Evolutionary conservation across 2,888 invertebrate genomes (phyloP).

Genomic region (Drosophila paucipuncta): DNA sequence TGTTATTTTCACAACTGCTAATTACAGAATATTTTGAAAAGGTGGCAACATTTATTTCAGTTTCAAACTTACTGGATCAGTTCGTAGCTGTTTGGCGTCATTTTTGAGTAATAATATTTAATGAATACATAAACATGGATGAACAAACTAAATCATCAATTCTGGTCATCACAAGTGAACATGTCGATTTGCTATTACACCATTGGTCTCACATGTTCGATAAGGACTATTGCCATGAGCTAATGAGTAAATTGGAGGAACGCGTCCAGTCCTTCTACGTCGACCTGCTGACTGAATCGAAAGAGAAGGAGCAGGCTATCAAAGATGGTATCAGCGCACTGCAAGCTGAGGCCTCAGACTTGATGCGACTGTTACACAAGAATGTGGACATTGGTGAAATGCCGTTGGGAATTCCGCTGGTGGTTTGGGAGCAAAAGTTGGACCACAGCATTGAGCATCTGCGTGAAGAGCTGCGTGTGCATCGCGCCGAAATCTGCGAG

Average conservation of each 20-base stretch:
- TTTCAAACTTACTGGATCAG: not conserved
- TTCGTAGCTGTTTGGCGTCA: not conserved
- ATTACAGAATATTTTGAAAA: not conserved
- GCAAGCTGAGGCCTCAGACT: constrained; percentile 74
- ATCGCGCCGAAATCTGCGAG: constrained; percentile 84
- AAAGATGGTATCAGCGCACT: constrained; percentile 86
- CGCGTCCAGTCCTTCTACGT: constrained; percentile 87
- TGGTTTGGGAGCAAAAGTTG: constrained; percentile 87
- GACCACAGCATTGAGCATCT: constrained; percentile 87
- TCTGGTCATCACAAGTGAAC: constrained; percentile 67
- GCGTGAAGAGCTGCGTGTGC: constrained; percentile 87
- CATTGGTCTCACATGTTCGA: constrained; percentile 83
- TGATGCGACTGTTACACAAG: constrained; percentile 79
- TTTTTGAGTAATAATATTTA: not conserved
- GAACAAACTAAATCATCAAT: constrained; percentile 56
- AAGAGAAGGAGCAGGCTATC: constrained; percentile 86
- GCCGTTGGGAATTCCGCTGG: constrained; percentile 82
- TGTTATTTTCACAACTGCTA: not conserved
- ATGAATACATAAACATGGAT: constrained; percentile 23
- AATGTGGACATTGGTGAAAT: constrained; percentile 58
- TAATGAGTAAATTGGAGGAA: constrained; percentile 75
- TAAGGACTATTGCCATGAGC: constrained; percentile 67
- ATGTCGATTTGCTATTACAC: constrained; percentile 65
- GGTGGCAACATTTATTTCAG: not conserved
- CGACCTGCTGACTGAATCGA: constrained; percentile 88